Evolutionary conservation across 2,113 vertebrate species (phyloP).

Genomic region (Sterrhoptilus dennistouni): DNA sequence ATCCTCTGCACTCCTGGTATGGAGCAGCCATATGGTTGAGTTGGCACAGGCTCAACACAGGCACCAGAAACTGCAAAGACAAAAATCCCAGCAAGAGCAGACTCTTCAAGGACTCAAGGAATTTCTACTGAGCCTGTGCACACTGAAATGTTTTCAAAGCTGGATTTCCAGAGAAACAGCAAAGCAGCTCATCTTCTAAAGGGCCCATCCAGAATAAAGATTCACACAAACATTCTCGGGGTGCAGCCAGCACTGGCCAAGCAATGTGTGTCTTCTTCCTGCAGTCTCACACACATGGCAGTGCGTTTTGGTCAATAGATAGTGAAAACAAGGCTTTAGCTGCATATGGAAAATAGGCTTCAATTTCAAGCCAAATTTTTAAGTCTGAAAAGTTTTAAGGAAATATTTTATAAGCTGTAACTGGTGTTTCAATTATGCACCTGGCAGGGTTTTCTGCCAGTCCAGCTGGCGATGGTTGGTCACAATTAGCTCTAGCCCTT

Average conservation of each 20-base stretch:
- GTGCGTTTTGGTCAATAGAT: neutral
- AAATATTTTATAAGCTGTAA: neutral
- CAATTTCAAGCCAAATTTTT: neutral
- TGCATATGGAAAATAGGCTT: neutral
- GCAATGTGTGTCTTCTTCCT: rapidly evolving
- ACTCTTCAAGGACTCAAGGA: neutral
- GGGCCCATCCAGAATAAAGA: neutral
- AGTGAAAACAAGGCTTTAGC: neutral
- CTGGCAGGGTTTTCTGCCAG: neutral
- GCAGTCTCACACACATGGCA: neutral
- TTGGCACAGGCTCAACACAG: rapidly evolving
- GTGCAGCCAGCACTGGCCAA: neutral
- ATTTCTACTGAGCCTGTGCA: neutral
- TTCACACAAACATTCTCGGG: neutral
- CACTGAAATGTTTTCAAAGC: neutral
- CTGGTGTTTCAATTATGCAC: rapidly evolving
- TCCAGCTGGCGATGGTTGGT: rapidly evolving
- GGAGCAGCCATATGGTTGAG: neutral
- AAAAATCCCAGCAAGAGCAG: neutral
- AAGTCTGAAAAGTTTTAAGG: neutral
- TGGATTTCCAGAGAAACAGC: neutral
- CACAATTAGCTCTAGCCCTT: neutral
- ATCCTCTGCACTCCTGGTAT: neutral
- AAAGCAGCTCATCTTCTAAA: neutral
- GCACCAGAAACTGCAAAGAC: neutral